phyloP scores from a whole-genome alignment of 2,888 invertebrate genomes.

The Papilio demoleus region DNA sequence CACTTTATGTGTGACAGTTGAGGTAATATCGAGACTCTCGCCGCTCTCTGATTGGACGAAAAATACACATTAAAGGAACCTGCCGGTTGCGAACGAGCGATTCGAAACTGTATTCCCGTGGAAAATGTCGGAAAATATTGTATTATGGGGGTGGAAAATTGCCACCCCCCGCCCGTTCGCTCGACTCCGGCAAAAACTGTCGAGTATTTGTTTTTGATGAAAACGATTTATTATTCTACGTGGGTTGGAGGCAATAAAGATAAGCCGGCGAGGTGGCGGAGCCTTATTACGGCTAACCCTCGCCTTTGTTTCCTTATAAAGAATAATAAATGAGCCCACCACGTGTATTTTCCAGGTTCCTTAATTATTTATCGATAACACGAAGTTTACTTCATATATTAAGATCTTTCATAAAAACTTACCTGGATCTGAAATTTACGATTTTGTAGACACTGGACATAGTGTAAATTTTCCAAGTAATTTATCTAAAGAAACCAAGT shows the following conservation, averaged over 20 bases:
- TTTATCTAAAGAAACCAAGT: too few relatives aligned
- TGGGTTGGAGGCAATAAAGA: constrained; percentile 84
- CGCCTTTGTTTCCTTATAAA: constrained; percentile 84
- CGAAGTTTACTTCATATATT: constrained; percentile 28
- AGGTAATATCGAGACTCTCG: constrained; percentile 85
- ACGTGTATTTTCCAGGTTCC: constrained; percentile 82
- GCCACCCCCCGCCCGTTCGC: constrained; percentile 82
- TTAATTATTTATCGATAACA: constrained; percentile 81
- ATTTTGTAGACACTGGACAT: background rate
- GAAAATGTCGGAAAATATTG: constrained; percentile 84
- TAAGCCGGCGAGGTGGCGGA: constrained; percentile 84
- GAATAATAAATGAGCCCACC: constrained; percentile 83
- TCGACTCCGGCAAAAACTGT: constrained; percentile 84
- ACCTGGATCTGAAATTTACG: background rate
- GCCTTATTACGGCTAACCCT: constrained; percentile 84
- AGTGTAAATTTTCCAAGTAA: too few relatives aligned
- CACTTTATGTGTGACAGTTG: constrained; percentile 85
- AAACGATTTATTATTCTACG: constrained; percentile 85
- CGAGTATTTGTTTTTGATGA: constrained; percentile 85
- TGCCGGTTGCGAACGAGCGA: constrained; percentile 81
- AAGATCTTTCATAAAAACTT: background rate
- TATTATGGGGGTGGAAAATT: constrained; percentile 84
- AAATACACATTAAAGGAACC: constrained; percentile 85
- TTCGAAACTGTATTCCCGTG: constrained; percentile 84
- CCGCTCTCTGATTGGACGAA: constrained; percentile 84